These are phyloP conservation scores for Iguana delicatissima DNA, from an alignment of 2,797 vertebrate species.

Conservation along the genomic window DNA sequence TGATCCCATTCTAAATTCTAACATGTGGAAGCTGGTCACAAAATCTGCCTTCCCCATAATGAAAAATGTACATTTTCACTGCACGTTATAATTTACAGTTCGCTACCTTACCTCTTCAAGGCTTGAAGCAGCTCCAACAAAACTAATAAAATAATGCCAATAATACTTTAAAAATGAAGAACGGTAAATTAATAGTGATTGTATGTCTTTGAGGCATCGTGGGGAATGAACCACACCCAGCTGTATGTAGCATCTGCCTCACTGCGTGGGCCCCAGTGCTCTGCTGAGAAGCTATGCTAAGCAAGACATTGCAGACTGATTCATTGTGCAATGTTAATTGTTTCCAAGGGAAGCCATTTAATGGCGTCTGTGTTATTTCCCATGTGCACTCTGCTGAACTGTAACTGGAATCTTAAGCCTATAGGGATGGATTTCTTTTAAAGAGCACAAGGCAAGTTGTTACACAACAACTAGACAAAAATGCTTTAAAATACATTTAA, in stretches of 20 bases:
- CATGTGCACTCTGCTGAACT: neutral
- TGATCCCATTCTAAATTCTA: neutral
- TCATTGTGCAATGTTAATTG: constrained; percentile 21
- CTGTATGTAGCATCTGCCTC: neutral
- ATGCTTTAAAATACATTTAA: neutral
- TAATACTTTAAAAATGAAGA: neutral
- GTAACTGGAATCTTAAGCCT: neutral
- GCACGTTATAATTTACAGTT: neutral
- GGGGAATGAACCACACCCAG: neutral
- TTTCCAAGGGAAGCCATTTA: neutral
- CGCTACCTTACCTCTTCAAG: neutral
- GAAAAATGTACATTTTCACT: neutral
- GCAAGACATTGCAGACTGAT: neutral
- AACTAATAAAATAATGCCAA: neutral
- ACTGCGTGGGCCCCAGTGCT: too few species aligned
- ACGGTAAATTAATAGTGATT: neutral
- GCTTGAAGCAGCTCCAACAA: neutral
- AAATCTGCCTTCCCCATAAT: neutral
- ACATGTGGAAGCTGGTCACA: neutral
- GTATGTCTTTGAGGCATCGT: neutral
- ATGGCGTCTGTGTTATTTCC: neutral
- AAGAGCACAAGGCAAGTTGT: neutral
- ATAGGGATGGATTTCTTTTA: constrained; percentile 13
- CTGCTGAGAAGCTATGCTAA: neutral
- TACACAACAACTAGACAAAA: neutral